phyloP scores from a whole-genome alignment of 2,888 invertebrate species.

The Peribatodes rhomboidaria region DNA sequence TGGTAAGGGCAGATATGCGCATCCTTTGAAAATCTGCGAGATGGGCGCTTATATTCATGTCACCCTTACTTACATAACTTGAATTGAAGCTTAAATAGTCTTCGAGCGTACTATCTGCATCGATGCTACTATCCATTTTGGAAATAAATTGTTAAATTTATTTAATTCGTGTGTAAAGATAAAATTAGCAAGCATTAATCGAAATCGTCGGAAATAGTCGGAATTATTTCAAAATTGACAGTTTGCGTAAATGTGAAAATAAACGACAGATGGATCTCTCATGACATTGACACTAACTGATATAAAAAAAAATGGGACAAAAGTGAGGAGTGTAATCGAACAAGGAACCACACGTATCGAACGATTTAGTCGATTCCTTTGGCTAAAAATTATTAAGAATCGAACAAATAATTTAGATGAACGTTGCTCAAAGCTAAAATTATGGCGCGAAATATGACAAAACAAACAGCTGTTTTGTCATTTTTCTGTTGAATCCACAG shows the following conservation, averaged over 20 bases:
- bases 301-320: no score
- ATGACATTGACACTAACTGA: no score
- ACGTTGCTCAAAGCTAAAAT: neutral
- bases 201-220: no score
- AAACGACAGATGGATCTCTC: no score
- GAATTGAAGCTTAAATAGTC: conserved; percentile 51
- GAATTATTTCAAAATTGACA: no score
- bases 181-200: no score
- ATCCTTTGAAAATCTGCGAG: conserved; percentile 79
- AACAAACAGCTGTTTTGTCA: conserved; percentile 29
- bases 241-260: no score
- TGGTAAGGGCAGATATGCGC: conserved; percentile 87
- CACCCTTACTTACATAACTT: conserved; percentile 56
- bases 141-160: neutral
- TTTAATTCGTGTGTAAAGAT: neutral
- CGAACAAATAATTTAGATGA: neutral
- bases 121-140: conserved; percentile 56
- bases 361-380: no score
- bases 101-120: conserved; percentile 51
- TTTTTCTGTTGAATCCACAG: neutral
- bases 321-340: no score
- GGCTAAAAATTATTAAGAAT: no score
- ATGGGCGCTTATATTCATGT: conserved; percentile 67
- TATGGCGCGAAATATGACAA: conserved; percentile 42
- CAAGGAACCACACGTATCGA: no score